Base-by-base conservation (phyloP, 2,113 vertebrate species). In the Colinus virginianus region DNA sequence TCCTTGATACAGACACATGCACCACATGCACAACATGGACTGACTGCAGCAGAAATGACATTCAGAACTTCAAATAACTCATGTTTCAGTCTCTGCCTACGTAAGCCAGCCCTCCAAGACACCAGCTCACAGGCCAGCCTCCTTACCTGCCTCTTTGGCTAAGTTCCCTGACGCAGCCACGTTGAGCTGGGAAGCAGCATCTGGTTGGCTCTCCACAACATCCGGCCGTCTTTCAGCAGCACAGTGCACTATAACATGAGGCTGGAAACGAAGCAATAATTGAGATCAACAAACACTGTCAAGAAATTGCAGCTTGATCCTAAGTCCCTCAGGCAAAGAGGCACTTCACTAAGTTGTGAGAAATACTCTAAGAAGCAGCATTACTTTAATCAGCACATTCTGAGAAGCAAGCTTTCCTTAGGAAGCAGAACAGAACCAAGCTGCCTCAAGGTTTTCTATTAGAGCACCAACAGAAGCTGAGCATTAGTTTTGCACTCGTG, bases 211-310 rank as follows among this genome's bases (percentile, higher is more conserved):
- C 95, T 99, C 99, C 61, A 99, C 98, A 80, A 99, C 98, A 91
- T 99, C 99, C 46, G 99, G 99, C 94, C 99, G 98, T 89, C 99
- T 97, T 94, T 99, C 99, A 28, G 99, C 99, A n/a, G 99, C 99
- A 96, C 99, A 99, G 82, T 99, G 99, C 43, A 99, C 96, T 74
- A 99, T 97, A 77, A 98, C 98, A 56, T 99, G 98, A 67, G 99
- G 99, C 99, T 99, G 95, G 40, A 98, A 98, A 97, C 88, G 64
- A 94, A 97, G 98, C 76, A 97, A 28, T 49, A 12, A 93, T 92
- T 97, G 95, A 94, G 92, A 97, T 87, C 40, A 90, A 95, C 51
- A 70, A 87, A 20, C 68, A 25, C 63, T 30, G 12, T 38, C 17
- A 88, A 84, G 86, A 93, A 13, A 86, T 5, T 68, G 69, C 32